phyloP scores from a whole-genome alignment of 2,888 invertebrate species.

The Notocelia uddmanniana region DNA sequence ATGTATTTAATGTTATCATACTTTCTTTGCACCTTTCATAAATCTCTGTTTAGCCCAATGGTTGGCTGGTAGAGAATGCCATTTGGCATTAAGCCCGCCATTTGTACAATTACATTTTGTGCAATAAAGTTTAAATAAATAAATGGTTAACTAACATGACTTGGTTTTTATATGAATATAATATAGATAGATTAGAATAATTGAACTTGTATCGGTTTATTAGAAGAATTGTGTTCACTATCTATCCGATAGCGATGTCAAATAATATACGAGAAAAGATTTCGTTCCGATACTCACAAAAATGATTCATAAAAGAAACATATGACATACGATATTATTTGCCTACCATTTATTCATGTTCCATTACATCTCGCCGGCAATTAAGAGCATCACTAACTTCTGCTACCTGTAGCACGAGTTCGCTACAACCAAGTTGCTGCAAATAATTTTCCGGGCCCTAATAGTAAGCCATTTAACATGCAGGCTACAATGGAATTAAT shows the following conservation, averaged over 20 bases:
- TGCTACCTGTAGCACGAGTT: slow-evolving; percentile 29
- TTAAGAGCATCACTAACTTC: background rate
- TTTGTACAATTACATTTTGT: too few species aligned
- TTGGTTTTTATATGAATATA: too few species aligned
- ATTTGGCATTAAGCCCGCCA: too few species aligned
- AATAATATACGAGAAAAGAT: background rate
- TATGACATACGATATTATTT: background rate
- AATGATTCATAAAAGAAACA: background rate
- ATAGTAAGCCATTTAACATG: slow-evolving; percentile 47
- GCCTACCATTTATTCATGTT: background rate
- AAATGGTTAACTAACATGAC: too few species aligned
- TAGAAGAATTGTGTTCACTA: background rate
- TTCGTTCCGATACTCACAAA: background rate
- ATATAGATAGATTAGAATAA: too few species aligned
- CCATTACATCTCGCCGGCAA: background rate
- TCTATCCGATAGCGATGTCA: background rate
- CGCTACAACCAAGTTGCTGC: slow-evolving; percentile 11
- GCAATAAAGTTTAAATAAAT: too few species aligned
- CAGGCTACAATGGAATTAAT: slow-evolving; percentile 54
- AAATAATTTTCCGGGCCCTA: slow-evolving; percentile 35
- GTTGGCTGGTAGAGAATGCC: too few species aligned
- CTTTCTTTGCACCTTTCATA: too few species aligned
- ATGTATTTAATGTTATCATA: too few species aligned
- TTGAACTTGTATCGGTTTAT: background rate
- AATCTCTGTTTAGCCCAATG: too few species aligned